Percentiles rank a stretch among this genome's conserved stretches.
Evolutionary conservation across 2,888 invertebrate genomes (phyloP).

Genomic region (Operophtera brumata): DNA sequence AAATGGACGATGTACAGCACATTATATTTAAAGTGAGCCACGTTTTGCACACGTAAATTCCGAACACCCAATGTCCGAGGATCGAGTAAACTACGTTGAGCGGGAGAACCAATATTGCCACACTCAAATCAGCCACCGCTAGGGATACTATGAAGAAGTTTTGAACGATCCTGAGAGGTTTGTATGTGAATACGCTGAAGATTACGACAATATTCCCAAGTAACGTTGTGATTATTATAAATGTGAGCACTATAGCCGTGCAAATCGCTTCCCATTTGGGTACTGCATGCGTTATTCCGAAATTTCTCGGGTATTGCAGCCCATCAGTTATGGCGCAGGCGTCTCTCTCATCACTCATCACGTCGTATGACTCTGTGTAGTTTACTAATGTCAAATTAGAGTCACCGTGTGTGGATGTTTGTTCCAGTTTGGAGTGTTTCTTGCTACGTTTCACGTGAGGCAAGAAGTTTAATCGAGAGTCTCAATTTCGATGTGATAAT

Average conservation of each 20-base stretch:
- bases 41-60: conserved; percentile 94
- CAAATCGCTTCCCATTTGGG: conserved; percentile 92
- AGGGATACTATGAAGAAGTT: conserved; percentile 98
- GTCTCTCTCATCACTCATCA: conserved; percentile 64
- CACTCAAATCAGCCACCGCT: conserved; percentile 95
- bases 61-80: conserved; percentile 95
- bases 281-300: conserved; percentile 87
- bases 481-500: conserved; percentile 40
- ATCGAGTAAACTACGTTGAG: conserved; percentile 96
- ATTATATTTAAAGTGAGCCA: conserved; percentile 98
- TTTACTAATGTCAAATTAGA: conserved; percentile 59
- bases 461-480: conserved; percentile 41
- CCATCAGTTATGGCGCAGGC: conserved; percentile 68
- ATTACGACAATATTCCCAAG: conserved; percentile 96
- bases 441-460: conserved; percentile 62
- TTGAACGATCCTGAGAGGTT: conserved; percentile 94
- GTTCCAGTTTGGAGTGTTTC: conserved; percentile 60
- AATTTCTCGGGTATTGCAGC: conserved; percentile 82
- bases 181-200: conserved; percentile 96
- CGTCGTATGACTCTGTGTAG: conserved; percentile 57
- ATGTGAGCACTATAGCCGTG: conserved; percentile 89
- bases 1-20: conserved; percentile 97
- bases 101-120: conserved; percentile 94
- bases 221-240: conserved; percentile 93
- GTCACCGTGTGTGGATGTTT: conserved; percentile 58